These are phyloP conservation scores for Pampus argenteus DNA, from an alignment of 2,797 vertebrate species.

Conservation along the genomic window DNA sequence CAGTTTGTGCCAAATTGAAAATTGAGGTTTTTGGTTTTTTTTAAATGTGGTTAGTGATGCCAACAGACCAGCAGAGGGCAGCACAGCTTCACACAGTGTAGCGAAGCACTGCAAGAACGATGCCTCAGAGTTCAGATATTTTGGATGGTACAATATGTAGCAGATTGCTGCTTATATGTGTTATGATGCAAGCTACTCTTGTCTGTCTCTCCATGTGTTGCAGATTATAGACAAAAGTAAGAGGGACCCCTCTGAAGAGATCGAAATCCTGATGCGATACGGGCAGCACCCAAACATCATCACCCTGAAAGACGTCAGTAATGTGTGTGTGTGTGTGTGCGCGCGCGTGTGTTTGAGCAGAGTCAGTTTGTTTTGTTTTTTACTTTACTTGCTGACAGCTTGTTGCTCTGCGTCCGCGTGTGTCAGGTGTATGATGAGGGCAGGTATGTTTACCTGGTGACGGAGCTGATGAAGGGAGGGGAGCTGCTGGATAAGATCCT, in stretches of 20 bases:
- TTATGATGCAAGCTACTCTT: neutral
- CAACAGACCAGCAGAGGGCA: constrained; percentile 76
- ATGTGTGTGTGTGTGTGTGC: neutral
- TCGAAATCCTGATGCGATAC: constrained; percentile 97
- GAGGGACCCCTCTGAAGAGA: constrained; percentile 97
- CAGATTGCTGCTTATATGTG: neutral
- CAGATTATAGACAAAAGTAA: constrained; percentile 99
- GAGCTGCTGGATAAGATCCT: constrained; percentile 96
- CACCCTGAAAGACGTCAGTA: constrained; percentile 95
- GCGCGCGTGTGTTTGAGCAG: neutral
- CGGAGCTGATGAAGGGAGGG: constrained; percentile 97
- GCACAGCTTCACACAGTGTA: constrained; percentile 32
- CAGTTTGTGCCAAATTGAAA: neutral
- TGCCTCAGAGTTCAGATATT: neutral
- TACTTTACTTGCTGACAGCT: constrained; percentile 13
- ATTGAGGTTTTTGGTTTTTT: no score
- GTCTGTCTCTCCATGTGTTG: constrained; percentile 11
- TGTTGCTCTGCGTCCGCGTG: constrained; percentile 25
- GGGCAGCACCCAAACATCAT: constrained; percentile 98
- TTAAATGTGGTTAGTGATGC: neutral
- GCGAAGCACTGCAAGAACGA: neutral
- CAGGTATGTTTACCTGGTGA: constrained; percentile 94
- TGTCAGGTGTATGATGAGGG: constrained; percentile 95
- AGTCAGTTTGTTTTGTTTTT: no score
- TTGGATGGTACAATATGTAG: neutral